A percentile compares a stretch with the other conserved stretches of the same genome.
Conservation (phyloP, 2,797 vertebrate species). For the Garrulus glandarius region DNA sequence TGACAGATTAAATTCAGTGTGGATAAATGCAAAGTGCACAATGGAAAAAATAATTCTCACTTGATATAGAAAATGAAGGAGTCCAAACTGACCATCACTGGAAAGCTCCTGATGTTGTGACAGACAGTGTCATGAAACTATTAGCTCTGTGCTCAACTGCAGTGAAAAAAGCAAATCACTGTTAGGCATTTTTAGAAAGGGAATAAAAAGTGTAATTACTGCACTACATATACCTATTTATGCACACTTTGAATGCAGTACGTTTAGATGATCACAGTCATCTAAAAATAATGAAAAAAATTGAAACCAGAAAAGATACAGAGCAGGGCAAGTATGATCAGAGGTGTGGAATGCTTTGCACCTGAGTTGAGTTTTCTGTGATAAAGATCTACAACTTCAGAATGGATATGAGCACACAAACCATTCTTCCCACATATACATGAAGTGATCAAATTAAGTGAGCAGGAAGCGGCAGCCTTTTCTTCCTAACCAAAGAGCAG, state of each 20-base stretch:
- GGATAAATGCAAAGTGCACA: background rate
- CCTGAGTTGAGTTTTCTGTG: background rate
- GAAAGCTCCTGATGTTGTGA: background rate
- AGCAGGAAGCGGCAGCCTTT: background rate
- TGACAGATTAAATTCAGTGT: background rate
- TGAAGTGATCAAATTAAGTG: background rate
- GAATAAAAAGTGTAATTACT: background rate
- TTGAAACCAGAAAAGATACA: background rate
- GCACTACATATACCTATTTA: background rate
- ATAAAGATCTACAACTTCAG: background rate
- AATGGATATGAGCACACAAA: background rate
- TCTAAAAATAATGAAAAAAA: background rate
- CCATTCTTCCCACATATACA: background rate
- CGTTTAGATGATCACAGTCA: background rate
- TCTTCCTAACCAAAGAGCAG: background rate
- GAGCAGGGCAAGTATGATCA: background rate
- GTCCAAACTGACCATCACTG: background rate
- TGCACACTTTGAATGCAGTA: background rate
- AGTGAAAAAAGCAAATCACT: background rate
- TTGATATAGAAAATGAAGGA: background rate
- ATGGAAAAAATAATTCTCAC: background rate
- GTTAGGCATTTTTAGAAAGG: background rate
- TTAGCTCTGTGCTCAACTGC: background rate
- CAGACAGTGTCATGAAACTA: background rate
- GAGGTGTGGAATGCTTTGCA: background rate